Base-by-base conservation (phyloP, 2,888 invertebrate species). In the Drosophila nr. perissopoda region DNA sequence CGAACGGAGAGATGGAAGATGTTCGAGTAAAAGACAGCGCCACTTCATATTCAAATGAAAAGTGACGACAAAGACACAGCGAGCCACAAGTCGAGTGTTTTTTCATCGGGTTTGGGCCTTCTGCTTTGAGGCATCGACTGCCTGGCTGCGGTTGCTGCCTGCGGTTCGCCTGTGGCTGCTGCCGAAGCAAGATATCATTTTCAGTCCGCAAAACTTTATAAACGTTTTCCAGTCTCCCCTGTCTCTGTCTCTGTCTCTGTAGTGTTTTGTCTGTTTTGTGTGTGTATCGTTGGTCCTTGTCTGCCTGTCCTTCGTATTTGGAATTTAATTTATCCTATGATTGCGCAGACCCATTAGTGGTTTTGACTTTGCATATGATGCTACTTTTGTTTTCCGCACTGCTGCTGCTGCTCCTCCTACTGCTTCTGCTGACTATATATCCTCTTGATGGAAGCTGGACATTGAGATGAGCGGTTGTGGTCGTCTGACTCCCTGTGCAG, bases 331-430 rank as follows among this genome's bases (percentile, higher is more conserved):
- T 91, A 91, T 91, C 91, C 91, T 91, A 91, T 83, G 86, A 91
- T 90, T 91, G 91, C 82, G 83, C 89, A 89, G 81, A 89, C 81
- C 91, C 91, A 91, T 89, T 89, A 90, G 89, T 89, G 91, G 91
- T 89, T 91, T 88, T 82, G 80, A 88, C 82, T 91, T 88, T 90
- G 91, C 89, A 88, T 89, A 91, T 88, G 91, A 89, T 91, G 91
- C 91, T 78, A 84, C 91, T 88, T 83, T 80, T 89, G 85, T 82
- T 84, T 81, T 76, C 76, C 86, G 67, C 27, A n/a, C 69, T 67
- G 74, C 59, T 11, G 46, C 46, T 42, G 42, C 21, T 42, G 2
- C 11, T 40, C 5, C 40, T 40, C 1, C 40, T 40, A 4, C 31
- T 36, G 16, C 36, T 16, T 1, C 40, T 40, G 10, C 21, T 10